Conservation (phyloP, 1,140 invertebrate genomes). For the Idris sp. region DNA sequence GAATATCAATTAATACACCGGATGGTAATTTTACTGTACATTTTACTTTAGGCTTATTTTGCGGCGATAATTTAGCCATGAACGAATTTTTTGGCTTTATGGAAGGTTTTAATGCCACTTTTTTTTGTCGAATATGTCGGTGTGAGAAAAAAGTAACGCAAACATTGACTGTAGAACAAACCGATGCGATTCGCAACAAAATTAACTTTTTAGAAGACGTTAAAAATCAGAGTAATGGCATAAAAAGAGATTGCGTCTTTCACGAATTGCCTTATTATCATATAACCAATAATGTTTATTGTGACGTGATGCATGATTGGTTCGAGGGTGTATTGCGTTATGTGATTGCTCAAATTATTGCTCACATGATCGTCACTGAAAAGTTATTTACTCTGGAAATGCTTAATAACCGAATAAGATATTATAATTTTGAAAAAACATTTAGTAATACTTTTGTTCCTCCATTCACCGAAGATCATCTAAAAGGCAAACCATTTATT, state of each 20-base stretch:
- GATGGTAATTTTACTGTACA: conserved; percentile 15
- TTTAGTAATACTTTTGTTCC: conserved; percentile 10
- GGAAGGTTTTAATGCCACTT: conserved; percentile 1
- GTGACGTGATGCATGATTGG: conserved; percentile 57
- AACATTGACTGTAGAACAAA: neutral
- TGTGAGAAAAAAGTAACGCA: conserved; percentile 5
- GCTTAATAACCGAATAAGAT: conserved; percentile 48
- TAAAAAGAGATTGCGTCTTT: conserved; percentile 19
- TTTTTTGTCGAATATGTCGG: conserved; percentile 8
- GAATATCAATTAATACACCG: no score
- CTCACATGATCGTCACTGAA: conserved; percentile 33
- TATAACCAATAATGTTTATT: conserved; percentile 37
- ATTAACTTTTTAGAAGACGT: conserved; percentile 3
- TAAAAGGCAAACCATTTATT: conserved; percentile 44
- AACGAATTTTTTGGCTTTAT: conserved; percentile 18
- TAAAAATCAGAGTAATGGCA: conserved; percentile 1
- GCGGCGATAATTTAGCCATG: conserved; percentile 20
- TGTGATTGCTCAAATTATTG: conserved; percentile 41
- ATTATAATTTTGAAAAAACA: conserved; percentile 36
- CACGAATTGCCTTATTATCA: conserved; percentile 39
- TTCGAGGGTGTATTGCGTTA: conserved; percentile 54
- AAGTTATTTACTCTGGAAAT: conserved; percentile 35
- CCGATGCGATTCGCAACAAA: neutral
- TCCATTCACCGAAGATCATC: conserved; percentile 22
- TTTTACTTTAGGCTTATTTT: conserved; percentile 21